A percentile compares a stretch with the other conserved stretches of the same genome.
phyloP scores from a whole-genome alignment of 2,888 invertebrate genomes.

The Pycnomerus fuliginosus region DNA sequence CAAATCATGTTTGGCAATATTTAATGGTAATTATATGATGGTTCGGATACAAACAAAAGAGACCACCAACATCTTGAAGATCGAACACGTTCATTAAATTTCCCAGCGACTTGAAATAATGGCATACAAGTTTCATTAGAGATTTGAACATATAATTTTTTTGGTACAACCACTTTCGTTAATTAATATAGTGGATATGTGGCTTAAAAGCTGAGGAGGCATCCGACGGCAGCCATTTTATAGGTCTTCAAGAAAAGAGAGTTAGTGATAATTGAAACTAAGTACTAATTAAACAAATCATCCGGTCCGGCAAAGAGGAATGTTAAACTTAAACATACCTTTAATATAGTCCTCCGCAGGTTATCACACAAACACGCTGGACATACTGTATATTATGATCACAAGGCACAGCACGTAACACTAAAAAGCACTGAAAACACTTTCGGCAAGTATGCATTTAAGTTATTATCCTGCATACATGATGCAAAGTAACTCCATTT shows the following conservation, averaged over 20 bases:
- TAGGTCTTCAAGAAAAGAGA: too few species aligned
- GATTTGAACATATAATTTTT: conserved; percentile 29
- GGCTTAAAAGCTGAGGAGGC: conserved; percentile 13
- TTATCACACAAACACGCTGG: conserved; percentile 26
- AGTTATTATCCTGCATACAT: too few species aligned
- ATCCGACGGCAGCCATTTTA: conserved; percentile 28
- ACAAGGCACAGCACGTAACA: conserved; percentile 32
- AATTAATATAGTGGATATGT: conserved; percentile 5
- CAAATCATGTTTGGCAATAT: conserved; percentile 20
- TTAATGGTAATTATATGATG: conserved; percentile 23
- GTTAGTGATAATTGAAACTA: too few species aligned
- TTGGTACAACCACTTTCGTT: conserved; percentile 23
- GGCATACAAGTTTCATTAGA: conserved; percentile 33
- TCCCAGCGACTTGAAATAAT: conserved; percentile 33
- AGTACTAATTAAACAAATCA: too few species aligned
- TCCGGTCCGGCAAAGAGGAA: conserved; percentile 1
- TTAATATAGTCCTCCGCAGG: conserved; percentile 22
- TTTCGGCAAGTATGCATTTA: conserved; percentile 26
- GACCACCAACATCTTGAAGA: conserved; percentile 23
- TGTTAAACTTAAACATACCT: conserved; percentile 21
- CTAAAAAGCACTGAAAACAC: conserved; percentile 28
- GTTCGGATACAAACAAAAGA: conserved; percentile 17
- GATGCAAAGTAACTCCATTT: too few species aligned
- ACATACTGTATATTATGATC: conserved; percentile 30
- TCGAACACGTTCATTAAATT: conserved; percentile 27